Conservation (phyloP, 2,888 invertebrate genomes). For the Salpingus planirostris region DNA sequence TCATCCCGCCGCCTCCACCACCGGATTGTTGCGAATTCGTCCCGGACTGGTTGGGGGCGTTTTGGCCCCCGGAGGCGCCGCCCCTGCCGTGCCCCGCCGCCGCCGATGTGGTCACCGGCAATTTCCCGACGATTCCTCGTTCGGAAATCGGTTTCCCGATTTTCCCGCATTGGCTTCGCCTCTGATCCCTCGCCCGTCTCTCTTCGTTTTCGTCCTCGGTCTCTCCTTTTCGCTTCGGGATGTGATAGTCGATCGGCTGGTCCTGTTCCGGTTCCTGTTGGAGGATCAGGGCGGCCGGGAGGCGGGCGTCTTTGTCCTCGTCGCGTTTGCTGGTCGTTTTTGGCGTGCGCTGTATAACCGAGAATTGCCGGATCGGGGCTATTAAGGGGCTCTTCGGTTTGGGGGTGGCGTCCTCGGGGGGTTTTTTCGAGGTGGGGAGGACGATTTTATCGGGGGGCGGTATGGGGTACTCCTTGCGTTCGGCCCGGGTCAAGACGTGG, state of each 20-base stretch:
- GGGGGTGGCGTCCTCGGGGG: slow-evolving; percentile 48
- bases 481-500: slow-evolving; percentile 74
- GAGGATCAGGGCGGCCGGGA: slow-evolving; percentile 18
- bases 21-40: slow-evolving; percentile 23
- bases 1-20: slow-evolving; percentile 5
- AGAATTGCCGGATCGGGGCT: slow-evolving; percentile 35
- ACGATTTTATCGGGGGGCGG: slow-evolving; percentile 54
- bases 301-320: slow-evolving; percentile 32
- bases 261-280: slow-evolving; percentile 44
- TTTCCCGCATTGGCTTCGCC: slow-evolving; percentile 59
- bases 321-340: slow-evolving; percentile 47
- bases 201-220: slow-evolving; percentile 60
- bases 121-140: slow-evolving; percentile 42
- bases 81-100: slow-evolving; percentile 77
- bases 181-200: slow-evolving; percentile 54
- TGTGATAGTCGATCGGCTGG: slow-evolving; percentile 82
- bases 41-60: slow-evolving; percentile 24
- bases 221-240: slow-evolving; percentile 69
- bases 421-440: slow-evolving; percentile 49
- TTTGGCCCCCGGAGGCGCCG: slow-evolving; percentile 47
- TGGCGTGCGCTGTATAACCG: slow-evolving; percentile 43
- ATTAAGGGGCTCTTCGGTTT: slow-evolving; percentile 27
- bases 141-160: slow-evolving; percentile 53
- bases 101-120: slow-evolving; percentile 59
- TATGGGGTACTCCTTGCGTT: slow-evolving; percentile 69